phyloP scores from a whole-genome alignment of 2,888 invertebrate species.

The Cephus sareptanus region DNA sequence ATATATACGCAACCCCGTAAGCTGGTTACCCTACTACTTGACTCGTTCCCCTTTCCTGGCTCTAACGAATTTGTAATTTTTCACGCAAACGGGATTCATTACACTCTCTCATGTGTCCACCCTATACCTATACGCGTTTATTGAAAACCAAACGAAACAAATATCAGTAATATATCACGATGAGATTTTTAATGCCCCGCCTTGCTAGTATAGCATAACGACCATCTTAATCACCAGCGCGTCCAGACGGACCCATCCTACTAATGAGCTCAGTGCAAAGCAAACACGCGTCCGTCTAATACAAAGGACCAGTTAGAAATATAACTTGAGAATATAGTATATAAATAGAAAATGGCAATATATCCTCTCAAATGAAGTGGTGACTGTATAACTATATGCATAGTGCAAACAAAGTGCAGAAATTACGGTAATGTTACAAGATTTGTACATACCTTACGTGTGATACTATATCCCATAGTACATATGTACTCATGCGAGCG shows the following conservation, averaged over 20 bases:
- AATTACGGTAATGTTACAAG: neutral
- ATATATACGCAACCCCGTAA: conserved; percentile 3
- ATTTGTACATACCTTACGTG: neutral
- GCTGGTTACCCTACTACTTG: neutral
- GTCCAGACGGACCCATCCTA: conserved; percentile 30
- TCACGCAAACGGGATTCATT: conserved; percentile 18
- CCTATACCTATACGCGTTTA: conserved; percentile 22
- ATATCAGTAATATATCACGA: conserved; percentile 44
- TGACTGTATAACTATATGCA: neutral
- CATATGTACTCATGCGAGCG: neutral
- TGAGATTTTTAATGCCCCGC: conserved; percentile 35
- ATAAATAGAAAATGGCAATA: neutral
- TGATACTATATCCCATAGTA: neutral
- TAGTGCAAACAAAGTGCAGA: neutral
- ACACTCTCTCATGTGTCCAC: neutral
- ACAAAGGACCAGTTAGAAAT: conserved; percentile 25
- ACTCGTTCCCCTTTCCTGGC: neutral
- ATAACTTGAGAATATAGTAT: neutral
- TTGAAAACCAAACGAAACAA: conserved; percentile 42
- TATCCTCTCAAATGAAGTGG: neutral
- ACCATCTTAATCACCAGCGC: conserved; percentile 46
- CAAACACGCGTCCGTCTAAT: conserved; percentile 41
- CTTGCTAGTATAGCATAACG: conserved; percentile 44
- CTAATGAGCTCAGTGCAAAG: conserved; percentile 51
- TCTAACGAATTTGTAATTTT: conserved; percentile 21